These are phyloP conservation scores for Daboia siamensis DNA, from an alignment of 2,113 vertebrate species.

Conservation along the genomic window DNA sequence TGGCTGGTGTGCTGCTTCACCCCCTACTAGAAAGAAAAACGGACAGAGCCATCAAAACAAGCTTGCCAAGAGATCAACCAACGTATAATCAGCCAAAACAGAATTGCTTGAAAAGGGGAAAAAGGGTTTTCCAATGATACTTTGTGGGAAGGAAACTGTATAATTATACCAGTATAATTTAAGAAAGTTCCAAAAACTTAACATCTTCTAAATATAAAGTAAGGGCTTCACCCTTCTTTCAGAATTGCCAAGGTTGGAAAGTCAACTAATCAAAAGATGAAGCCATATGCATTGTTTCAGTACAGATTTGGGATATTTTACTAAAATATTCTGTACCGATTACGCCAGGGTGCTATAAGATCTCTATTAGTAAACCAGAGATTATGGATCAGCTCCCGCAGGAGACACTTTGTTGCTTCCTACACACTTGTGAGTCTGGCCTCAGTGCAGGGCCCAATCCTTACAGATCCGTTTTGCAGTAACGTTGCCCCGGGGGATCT, in stretches of 20 bases:
- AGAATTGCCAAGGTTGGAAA: too few species aligned
- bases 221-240: background rate
- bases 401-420: background rate
- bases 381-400: background rate
- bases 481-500: rapidly evolving
- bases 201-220: background rate
- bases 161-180: background rate
- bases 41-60: background rate
- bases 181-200: background rate
- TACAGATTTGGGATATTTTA: background rate
- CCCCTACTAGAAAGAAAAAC: background rate
- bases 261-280: background rate
- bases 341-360: background rate
- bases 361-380: background rate
- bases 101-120: background rate
- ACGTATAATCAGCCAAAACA: background rate
- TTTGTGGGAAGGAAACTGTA: background rate
- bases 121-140: background rate
- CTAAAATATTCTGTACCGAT: background rate
- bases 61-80: background rate
- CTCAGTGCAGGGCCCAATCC: background rate
- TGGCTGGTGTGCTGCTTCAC: background rate
- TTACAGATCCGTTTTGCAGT: background rate
- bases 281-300: background rate
- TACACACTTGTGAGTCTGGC: background rate